phyloP scores from a whole-genome alignment of 2,888 invertebrate genomes.

The Clunio marinus region DNA sequence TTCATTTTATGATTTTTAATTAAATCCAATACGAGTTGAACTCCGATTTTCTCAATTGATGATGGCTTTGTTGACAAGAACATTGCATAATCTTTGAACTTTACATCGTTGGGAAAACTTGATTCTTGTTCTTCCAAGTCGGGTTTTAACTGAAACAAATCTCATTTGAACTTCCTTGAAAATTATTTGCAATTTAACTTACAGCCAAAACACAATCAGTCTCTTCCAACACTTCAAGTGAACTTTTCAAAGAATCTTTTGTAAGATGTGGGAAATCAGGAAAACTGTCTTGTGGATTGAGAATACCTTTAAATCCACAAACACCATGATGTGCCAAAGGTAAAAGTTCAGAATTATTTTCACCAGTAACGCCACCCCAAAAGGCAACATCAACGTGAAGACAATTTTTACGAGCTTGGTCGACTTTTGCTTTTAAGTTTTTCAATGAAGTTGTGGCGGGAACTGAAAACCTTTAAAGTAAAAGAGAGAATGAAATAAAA shows the following conservation, averaged over 20 bases:
- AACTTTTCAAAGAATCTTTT: constrained; percentile 56
- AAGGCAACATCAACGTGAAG: constrained; percentile 68
- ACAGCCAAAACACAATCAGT: constrained; percentile 63
- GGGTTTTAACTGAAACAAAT: constrained; percentile 29
- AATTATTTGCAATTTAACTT: constrained; percentile 46
- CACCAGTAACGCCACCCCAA: constrained; percentile 74
- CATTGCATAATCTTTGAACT: constrained; percentile 54
- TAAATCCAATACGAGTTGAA: constrained; percentile 57
- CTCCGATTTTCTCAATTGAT: constrained; percentile 64
- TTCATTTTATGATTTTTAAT: constrained; percentile 54
- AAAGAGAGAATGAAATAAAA: constrained; percentile 8
- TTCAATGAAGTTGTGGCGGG: constrained; percentile 65
- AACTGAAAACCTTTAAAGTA: constrained; percentile 60
- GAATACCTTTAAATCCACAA: constrained; percentile 70
- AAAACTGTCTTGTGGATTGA: constrained; percentile 61
- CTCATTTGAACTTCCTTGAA: no score
- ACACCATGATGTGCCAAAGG: constrained; percentile 62
- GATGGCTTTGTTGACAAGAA: constrained; percentile 62
- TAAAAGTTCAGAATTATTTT: constrained; percentile 59
- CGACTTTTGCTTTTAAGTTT: constrained; percentile 59
- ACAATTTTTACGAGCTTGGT: constrained; percentile 56
- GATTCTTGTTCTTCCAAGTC: not conserved
- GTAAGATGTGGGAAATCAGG: constrained; percentile 65
- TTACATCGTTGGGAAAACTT: not conserved
- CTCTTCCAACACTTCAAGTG: constrained; percentile 57